Evolutionary conservation across 2,888 invertebrate species (phyloP).

Genomic region (Oligia strigilis): DNA sequence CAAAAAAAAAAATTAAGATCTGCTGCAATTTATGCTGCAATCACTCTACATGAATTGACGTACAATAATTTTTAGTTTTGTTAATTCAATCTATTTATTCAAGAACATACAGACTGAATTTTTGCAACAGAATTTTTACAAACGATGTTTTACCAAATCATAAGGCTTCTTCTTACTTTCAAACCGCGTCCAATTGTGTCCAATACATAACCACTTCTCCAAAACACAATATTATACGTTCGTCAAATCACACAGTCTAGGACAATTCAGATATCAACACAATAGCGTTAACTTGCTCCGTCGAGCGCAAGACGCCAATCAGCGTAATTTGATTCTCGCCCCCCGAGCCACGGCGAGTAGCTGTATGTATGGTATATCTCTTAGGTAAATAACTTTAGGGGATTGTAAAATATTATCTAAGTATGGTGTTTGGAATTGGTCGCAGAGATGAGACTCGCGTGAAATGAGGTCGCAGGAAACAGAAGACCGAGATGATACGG

Average conservation of each 20-base stretch:
- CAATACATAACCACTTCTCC: neutral
- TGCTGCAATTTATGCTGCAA: too few species aligned
- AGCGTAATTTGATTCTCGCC: conserved; percentile 67
- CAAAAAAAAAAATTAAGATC: too few species aligned
- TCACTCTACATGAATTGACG: too few species aligned
- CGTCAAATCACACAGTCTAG: conserved; percentile 42
- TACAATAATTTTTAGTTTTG: too few species aligned
- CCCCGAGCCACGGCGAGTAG: conserved; percentile 21
- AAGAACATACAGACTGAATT: neutral
- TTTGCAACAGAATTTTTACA: neutral
- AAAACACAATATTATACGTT: conserved; percentile 27
- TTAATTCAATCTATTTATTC: too few species aligned
- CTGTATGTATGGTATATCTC: conserved; percentile 29
- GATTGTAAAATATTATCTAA: conserved; percentile 39
- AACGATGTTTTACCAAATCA: neutral
- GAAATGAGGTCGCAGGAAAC: too few species aligned
- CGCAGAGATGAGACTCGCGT: too few species aligned
- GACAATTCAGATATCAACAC: conserved; percentile 54
- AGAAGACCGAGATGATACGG: too few species aligned
- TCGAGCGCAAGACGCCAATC: conserved; percentile 72
- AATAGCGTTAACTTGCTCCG: conserved; percentile 73
- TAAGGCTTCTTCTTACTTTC: neutral
- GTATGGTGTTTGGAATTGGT: too few species aligned
- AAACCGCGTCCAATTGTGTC: neutral
- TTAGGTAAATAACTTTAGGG: conserved; percentile 51